These are phyloP conservation scores for Nycteola revayana DNA, from an alignment of 2,888 invertebrate genomes.

Conservation along the genomic window DNA sequence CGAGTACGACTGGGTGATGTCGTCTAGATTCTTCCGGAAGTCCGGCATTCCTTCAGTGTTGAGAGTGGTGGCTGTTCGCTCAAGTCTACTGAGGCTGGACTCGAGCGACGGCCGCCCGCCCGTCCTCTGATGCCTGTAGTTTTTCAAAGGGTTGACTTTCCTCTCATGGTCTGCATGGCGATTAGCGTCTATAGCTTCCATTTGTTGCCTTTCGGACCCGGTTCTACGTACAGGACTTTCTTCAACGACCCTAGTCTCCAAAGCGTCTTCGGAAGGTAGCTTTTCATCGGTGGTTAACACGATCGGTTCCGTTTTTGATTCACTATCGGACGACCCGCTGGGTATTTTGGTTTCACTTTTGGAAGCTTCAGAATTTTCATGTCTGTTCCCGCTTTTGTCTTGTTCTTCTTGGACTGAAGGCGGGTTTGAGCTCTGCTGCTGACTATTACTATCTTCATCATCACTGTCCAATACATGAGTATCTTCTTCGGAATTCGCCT, in stretches of 20 bases:
- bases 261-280: constrained; percentile 63
- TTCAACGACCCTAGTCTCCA: constrained; percentile 52
- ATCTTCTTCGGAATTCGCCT: constrained; percentile 60
- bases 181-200: constrained; percentile 25
- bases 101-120: constrained; percentile 58
- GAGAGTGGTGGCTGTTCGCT: constrained; percentile 67
- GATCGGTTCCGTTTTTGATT: constrained; percentile 41
- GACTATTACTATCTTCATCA: constrained; percentile 50
- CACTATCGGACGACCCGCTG: constrained; percentile 28
- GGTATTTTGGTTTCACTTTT: constrained; percentile 27
- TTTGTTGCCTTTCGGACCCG: constrained; percentile 23
- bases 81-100: constrained; percentile 69
- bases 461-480: constrained; percentile 71
- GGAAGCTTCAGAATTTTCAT: constrained; percentile 19
- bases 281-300: constrained; percentile 72
- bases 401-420: constrained; percentile 24
- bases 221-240: constrained; percentile 36
- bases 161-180: constrained; percentile 50
- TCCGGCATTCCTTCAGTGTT: constrained; percentile 73
- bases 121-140: constrained; percentile 73
- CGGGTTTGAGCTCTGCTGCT: constrained; percentile 28
- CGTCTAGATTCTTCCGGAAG: constrained; percentile 72
- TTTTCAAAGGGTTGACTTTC: constrained; percentile 73
- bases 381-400: constrained; percentile 8
- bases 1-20: constrained; percentile 76